Evolutionary conservation across 2,113 vertebrate genomes (phyloP), one percentile per base, ranked within the genome.

Genomic region (Zeus faber): DNA sequence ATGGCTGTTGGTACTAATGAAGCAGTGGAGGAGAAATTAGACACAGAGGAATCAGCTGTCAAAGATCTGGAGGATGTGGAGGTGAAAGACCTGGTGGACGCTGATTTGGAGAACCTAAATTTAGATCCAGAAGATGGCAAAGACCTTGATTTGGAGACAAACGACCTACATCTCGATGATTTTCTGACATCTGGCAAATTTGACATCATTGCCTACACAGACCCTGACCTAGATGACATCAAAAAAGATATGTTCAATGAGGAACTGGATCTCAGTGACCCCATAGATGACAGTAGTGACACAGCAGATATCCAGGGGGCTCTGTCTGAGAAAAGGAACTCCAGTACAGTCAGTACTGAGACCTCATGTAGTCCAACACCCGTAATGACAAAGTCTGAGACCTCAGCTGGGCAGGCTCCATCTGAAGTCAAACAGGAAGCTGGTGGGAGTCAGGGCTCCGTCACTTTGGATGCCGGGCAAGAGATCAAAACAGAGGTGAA

Each of bases 171-270:
- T 65, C 89, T 99, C n/a, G 96, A 98, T 71, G 94, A 99, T 78
- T 94, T 99, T 40, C 71, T 99, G 16, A 91, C 88, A 66, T 94
- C 94, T 4, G 96, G 94, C 2, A 94, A 99, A 60, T 99, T 99
- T 81, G 96, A 99, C 79, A 93, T 99, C 23, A 97, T 99, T 66
- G 96, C 96, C 0, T 99, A 98, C 46, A 96, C 96, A 13, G 95
- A 98, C 53, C 96, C 96, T 26, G 96, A 96, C 54, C 89, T 95
- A 40, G 94, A 98, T 66, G 94, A 90, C 40, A 94, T 96, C 71
- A 97, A 97, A 78, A 97, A 96, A 76, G 91, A 93, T 73, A 89
- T 96, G 94, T 97, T 99, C 72, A 98, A 91, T 33, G 96, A 97
- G 71, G 95, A 98, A 23, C 77, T 99, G 46, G 96, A 98, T 67